phyloP scores from a whole-genome alignment of 30 jellyfish, hydroid and myxozoan species.

The Aurelia aurita complex sp. Pacific region DNA sequence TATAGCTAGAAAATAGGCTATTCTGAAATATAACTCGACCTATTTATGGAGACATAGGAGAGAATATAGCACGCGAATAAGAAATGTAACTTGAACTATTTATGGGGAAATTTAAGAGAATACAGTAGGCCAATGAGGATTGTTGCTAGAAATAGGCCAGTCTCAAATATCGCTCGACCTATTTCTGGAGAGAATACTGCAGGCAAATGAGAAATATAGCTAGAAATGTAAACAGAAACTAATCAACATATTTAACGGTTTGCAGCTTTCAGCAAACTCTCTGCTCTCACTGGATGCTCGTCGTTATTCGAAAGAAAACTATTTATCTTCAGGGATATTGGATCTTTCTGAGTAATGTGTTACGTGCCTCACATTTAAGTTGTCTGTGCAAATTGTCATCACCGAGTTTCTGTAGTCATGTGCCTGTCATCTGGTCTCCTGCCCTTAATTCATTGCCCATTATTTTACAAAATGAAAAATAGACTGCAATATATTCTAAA shows the following conservation, averaged over 20 bases:
- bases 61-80: too few relatives aligned
- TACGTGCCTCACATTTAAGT: neutral
- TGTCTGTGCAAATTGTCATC: slow-evolving; percentile 4
- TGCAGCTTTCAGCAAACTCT: neutral
- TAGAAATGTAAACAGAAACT: neutral
- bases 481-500: too few relatives aligned
- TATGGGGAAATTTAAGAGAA: neutral
- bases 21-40: too few relatives aligned
- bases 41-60: too few relatives aligned
- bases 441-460: neutral
- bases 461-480: too few relatives aligned
- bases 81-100: too few relatives aligned
- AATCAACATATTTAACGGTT: neutral
- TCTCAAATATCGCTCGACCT: too few relatives aligned
- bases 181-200: neutral
- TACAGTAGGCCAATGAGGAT: neutral
- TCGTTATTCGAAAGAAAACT: neutral
- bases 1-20: too few relatives aligned
- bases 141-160: too few relatives aligned
- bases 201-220: too few relatives aligned
- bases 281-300: neutral
- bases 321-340: neutral
- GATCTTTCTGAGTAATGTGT: neutral
- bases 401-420: neutral
- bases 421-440: neutral